Percentiles rank a stretch among this genome's conserved stretches.
Conservation (phyloP, 2,113 vertebrate species). For the Bufo gargarizans region DNA sequence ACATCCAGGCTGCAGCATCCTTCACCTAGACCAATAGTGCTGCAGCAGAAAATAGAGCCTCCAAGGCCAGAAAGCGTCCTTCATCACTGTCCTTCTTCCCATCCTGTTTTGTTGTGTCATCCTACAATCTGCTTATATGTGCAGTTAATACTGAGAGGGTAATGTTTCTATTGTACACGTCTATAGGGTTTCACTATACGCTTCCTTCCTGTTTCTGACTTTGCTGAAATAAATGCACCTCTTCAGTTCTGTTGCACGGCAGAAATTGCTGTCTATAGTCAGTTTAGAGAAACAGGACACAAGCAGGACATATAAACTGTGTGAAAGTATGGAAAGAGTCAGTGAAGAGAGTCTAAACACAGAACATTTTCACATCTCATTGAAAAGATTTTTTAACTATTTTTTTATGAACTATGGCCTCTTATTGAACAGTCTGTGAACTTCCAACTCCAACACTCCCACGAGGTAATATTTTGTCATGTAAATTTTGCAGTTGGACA, state of each 20-base stretch:
- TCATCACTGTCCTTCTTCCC: not conserved
- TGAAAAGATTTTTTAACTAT: too few relatives aligned
- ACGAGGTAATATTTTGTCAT: too few relatives aligned
- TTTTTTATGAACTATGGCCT: too few relatives aligned
- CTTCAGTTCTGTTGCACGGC: not conserved
- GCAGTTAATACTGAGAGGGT: not conserved
- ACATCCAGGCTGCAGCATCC: not conserved
- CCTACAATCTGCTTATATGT: not conserved
- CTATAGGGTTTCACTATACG: not conserved
- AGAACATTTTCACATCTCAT: not conserved
- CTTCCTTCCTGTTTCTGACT: slow-evolving; percentile 31
- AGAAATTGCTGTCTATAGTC: not conserved
- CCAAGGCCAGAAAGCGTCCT: not conserved
- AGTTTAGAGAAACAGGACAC: not conserved
- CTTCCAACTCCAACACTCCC: too few relatives aligned
- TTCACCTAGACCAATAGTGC: not conserved
- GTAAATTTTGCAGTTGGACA: too few relatives aligned
- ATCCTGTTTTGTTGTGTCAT: not conserved
- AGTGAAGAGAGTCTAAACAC: not conserved
- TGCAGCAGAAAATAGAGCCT: not conserved
- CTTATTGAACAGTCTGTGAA: too few relatives aligned
- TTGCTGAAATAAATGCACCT: not conserved
- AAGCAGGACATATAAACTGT: not conserved
- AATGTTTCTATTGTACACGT: not conserved
- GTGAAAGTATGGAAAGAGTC: not conserved